A percentile compares a stretch with the other conserved stretches of the same genome.
phyloP scores from a whole-genome alignment of 1,140 invertebrate genomes.

The Zaprionus lachaisei region DNA sequence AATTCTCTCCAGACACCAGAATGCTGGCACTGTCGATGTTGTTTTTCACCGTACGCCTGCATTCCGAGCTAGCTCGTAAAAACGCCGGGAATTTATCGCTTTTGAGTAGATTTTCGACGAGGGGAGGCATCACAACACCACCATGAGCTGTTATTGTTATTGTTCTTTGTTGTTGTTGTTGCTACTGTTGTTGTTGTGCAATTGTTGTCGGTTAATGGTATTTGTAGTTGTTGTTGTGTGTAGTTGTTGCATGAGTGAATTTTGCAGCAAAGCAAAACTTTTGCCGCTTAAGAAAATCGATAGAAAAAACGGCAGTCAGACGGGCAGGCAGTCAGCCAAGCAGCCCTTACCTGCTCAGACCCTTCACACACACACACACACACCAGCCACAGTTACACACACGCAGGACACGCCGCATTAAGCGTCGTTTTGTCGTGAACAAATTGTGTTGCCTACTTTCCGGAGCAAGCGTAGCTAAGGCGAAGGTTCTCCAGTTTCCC shows the following conservation, averaged over 20 bases:
- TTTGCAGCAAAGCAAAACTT: conserved; percentile 58
- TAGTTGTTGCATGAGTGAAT: conserved; percentile 69
- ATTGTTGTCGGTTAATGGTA: conserved; percentile 49
- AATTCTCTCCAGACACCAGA: conserved; percentile 28
- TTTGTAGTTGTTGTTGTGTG: conserved; percentile 25
- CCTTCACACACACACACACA: conserved; percentile 11
- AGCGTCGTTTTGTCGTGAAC: conserved; percentile 78
- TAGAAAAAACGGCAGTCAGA: conserved; percentile 35
- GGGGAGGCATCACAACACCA: conserved; percentile 24
- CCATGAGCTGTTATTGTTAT: conserved; percentile 46
- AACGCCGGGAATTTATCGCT: conserved; percentile 77
- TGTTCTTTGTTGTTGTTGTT: conserved; percentile 20
- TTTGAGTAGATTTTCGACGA: conserved; percentile 67
- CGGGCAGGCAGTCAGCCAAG: conserved; percentile 10
- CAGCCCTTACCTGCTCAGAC: not conserved
- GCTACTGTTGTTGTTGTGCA: conserved; percentile 58
- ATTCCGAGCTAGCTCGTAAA: conserved; percentile 70
- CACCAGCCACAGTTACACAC: not conserved
- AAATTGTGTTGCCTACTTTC: conserved; percentile 64
- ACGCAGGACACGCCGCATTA: conserved; percentile 69
- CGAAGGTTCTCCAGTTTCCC: conserved; percentile 28
- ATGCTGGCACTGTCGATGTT: conserved; percentile 35
- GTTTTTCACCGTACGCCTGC: conserved; percentile 57
- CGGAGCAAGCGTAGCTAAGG: conserved; percentile 24
- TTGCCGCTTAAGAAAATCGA: conserved; percentile 76